Base-by-base conservation (phyloP, 1,140 invertebrate species). In the Drosophila albomicans region DNA sequence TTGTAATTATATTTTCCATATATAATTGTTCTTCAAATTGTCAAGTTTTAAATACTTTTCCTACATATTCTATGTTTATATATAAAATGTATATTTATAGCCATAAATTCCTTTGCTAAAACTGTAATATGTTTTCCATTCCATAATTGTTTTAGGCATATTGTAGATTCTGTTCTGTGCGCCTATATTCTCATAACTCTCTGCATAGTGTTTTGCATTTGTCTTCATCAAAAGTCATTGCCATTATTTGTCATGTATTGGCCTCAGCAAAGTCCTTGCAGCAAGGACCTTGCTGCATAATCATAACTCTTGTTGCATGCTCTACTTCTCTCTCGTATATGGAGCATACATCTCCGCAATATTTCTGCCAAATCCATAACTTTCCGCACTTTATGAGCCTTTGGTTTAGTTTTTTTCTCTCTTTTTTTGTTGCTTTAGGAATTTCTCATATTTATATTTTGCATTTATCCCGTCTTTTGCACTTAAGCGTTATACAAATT, bases 401-500 rank as follows among this genome's bases (percentile, higher is more conserved):
- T 41, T 11, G 54, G 35, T 15, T 41, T 11, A 15, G 49, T 43
- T 41, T 51, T 49, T 38, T 16, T 62, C 15, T 54, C 8, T 10
- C 58, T 20, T 54, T 43, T 46, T 7, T 59, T 49, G 25, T 13
- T 8, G 13, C n/a, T 51, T 62, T 45, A 30, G 11, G 28, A 48
- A 8, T 62, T 58, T 49, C 20, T 51, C 43, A 41, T 41, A 46
- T 52, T 43, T 62, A 52, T 62, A 62, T 74, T 46, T 56, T 49
- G 20, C 71, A 74, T 54, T 68, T 68, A 73, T 58, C 15, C 32
- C 30, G 38, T 38, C 25, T 51, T 51, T 61, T 35, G 67, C 66
- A 61, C 46, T 62, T 62, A 52, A 51, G 8, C 57, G 57, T 32
- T 62, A 64, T 46, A 64, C 16, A 63, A 70, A 70, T 70, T 70